These are phyloP conservation scores for Apostichopus leukothele DNA, from an alignment of 53 echinoderm and acorn worm genomes.

Conservation along the genomic window DNA sequence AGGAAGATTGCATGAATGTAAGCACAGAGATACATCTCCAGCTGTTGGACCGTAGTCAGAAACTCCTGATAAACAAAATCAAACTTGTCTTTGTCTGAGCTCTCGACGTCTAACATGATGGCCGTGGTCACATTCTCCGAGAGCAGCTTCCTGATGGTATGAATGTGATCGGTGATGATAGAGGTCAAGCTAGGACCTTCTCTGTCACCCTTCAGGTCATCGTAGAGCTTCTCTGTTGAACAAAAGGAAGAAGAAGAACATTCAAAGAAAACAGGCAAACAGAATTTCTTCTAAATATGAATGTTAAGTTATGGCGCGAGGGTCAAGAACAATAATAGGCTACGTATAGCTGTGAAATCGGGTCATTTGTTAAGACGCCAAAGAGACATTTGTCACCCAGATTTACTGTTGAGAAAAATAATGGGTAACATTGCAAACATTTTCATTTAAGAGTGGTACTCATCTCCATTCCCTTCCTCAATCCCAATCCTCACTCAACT, in stretches of 20 bases:
- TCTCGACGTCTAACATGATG: slow-evolving; percentile 93
- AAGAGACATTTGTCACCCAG: background rate
- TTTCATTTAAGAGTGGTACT: too few species aligned
- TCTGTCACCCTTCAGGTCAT: slow-evolving; percentile 48
- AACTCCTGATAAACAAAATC: slow-evolving; percentile 81
- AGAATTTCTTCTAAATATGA: too few species aligned
- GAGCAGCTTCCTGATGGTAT: slow-evolving; percentile 79
- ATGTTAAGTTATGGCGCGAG: too few species aligned
- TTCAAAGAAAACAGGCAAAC: background rate
- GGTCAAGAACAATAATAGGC: too few species aligned
- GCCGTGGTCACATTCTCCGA: slow-evolving; percentile 75
- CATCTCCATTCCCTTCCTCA: too few species aligned
- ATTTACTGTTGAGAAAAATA: too few species aligned
- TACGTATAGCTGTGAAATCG: too few species aligned
- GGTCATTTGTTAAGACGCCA: too few species aligned
- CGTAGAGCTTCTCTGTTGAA: slow-evolving; percentile 81
- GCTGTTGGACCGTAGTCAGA: slow-evolving; percentile 80
- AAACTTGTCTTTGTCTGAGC: slow-evolving; percentile 78
- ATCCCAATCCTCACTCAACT: too few species aligned
- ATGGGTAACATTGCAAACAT: too few species aligned
- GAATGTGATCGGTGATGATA: slow-evolving; percentile 84
- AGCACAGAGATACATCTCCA: slow-evolving; percentile 86
- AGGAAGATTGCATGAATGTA: slow-evolving; percentile 93
- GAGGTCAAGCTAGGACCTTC: slow-evolving; percentile 89
- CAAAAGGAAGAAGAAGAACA: background rate